Evolutionary conservation across 2,113 vertebrate genomes (phyloP), one percentile per base, ranked within the genome.

Genomic region (Dolichotis patagonum): DNA sequence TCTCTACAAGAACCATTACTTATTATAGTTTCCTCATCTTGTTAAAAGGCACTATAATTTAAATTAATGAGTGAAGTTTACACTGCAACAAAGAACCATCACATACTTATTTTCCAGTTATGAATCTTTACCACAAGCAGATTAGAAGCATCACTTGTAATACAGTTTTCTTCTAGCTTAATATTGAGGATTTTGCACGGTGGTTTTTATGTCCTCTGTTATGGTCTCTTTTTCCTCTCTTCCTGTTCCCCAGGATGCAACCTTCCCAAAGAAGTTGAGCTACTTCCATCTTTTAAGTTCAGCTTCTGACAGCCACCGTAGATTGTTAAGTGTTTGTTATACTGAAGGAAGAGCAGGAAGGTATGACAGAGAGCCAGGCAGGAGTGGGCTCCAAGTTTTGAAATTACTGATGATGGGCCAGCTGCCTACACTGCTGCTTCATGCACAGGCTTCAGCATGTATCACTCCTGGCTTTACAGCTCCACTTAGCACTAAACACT

Each of bases 1-100:
- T 95, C 97, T 82, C 69, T 63, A 88, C 78, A 95, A 90, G 92
- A 78, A 93, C 88, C 65, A 69, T 96, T 90, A 88, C 94, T 97
- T 96, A 91, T 81, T 58, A 94, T 11, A 85, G 78, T 96, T 94
- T 96, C 91, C 24, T 95, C 26, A 94, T 88, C 52, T 87, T 83
- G 52, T 83, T 92, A 87, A 85, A 93, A 96, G 96, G 75, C 32
- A 62, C 71, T 58, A n/a, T 85, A 83, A 96, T 96, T 97, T 96
- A 52, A 93, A 96, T 93, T 82, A 88, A 95, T 46, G 38, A 95
- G n/a, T 71, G 69, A 94, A 41, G 58, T 92, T 96, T 86, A 96
- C 32, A 93, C 35, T 77, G 60, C 86, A 93, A 41, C 0, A 16
- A 91, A 92, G 81, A 90, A 65, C 63, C 77, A 84, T 67, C 96